Percentiles rank a stretch among this genome's conserved stretches.
These are phyloP conservation scores for Drosophila niveifrons DNA, from an alignment of 2,888 invertebrate genomes.

Conservation along the genomic window DNA sequence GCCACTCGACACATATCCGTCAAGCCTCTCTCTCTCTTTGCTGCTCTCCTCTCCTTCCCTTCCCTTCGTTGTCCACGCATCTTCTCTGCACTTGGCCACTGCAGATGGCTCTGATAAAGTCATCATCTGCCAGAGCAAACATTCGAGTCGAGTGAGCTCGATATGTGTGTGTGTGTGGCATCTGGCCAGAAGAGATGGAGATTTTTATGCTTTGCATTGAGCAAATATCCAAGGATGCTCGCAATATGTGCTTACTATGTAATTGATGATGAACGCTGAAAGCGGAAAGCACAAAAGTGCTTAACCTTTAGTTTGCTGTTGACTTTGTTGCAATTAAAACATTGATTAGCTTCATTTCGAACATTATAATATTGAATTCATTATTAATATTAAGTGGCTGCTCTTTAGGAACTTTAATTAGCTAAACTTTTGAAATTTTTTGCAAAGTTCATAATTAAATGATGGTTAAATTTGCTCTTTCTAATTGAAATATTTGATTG, in stretches of 20 bases:
- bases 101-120: conserved; percentile 33
- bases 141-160: conserved; percentile 42
- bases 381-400: too few relatives aligned
- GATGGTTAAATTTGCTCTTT: too few relatives aligned
- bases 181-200: conserved; percentile 40
- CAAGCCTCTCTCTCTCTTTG: conserved; percentile 15
- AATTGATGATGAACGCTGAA: background rate
- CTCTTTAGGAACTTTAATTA: too few relatives aligned
- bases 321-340: background rate
- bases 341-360: background rate
- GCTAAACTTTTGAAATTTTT: too few relatives aligned
- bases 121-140: conserved; percentile 48
- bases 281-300: background rate
- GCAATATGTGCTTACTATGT: background rate
- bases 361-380: too few relatives aligned
- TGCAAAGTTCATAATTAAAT: too few relatives aligned
- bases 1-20: conserved; percentile 64
- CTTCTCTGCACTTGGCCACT: background rate
- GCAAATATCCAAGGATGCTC: conserved; percentile 9
- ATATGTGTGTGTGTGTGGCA: conserved; percentile 45
- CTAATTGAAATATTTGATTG: too few relatives aligned
- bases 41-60: background rate
- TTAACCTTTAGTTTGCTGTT: background rate
- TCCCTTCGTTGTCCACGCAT: background rate
- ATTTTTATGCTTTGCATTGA: conserved; percentile 27